A percentile compares a stretch with the other conserved stretches of the same genome.
phyloP scores from a whole-genome alignment of 2,797 vertebrate genomes.

The Myripristis murdjan region DNA sequence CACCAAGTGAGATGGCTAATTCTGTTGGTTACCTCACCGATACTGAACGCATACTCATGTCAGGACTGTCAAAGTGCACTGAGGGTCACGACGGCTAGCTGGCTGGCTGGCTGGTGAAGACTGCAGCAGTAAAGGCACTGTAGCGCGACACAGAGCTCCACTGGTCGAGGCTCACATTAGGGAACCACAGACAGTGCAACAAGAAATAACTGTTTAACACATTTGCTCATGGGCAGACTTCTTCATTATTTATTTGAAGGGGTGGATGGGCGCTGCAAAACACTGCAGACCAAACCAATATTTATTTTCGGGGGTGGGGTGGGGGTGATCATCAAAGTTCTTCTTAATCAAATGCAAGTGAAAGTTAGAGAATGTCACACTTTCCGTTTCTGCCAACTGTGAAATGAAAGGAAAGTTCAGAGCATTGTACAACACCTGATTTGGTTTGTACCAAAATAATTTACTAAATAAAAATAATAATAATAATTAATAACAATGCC shows the following conservation, averaged over 20 bases:
- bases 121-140: slow-evolving; percentile 54
- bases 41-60: slow-evolving; percentile 58
- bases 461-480: background rate
- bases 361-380: slow-evolving; percentile 37
- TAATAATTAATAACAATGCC: background rate
- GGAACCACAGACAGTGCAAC: slow-evolving; percentile 39
- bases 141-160: slow-evolving; percentile 64
- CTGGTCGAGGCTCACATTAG: slow-evolving; percentile 35
- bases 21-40: no score
- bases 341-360: slow-evolving; percentile 26
- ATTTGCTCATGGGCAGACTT: slow-evolving; percentile 63
- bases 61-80: slow-evolving; percentile 66
- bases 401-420: slow-evolving; percentile 47
- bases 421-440: slow-evolving; percentile 48
- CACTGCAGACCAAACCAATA: slow-evolving; percentile 57
- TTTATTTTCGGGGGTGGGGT: slow-evolving; percentile 80
- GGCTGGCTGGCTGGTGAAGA: slow-evolving; percentile 48
- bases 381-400: slow-evolving; percentile 61
- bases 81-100: slow-evolving; percentile 59
- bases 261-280: slow-evolving; percentile 36
- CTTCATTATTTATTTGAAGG: slow-evolving; percentile 75
- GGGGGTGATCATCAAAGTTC: slow-evolving; percentile 16
- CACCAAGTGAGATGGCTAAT: slow-evolving; percentile 37
- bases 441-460: slow-evolving; percentile 56
- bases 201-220: slow-evolving; percentile 43